Base-by-base conservation (phyloP, 2,888 invertebrate genomes). In the Ceriagrion tenellum region DNA sequence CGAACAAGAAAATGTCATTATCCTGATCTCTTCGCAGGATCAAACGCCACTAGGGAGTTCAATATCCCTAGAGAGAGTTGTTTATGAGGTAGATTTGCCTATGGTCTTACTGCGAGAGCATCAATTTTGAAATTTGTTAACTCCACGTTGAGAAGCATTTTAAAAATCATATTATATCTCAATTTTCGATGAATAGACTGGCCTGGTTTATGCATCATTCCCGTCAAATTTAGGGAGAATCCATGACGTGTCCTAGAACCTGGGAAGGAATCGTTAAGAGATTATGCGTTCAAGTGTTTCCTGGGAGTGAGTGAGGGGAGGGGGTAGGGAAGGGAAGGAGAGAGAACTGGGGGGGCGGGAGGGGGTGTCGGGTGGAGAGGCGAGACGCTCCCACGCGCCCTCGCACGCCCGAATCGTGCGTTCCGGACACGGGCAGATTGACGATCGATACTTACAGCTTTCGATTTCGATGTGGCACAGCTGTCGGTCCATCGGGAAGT, bases 401-500 rank as follows among this genome's bases (percentile, higher is more conserved):
- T 8, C 69, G 26, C 26, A 26, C 26, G 47, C 47, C 8, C 3
- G 23, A 0, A 91, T 26, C 8, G 59, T 59, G 40, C 23, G 88
- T 12, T 18, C 16, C 8, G 59, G 90, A 30, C 0, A 35, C 13
- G 91, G 59, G 20, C 30, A 63, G 35, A 35, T 35, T 81, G 74
- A 23, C 18, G 35, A 63, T 96, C 97, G 96, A 97, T 98, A 99
- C 99, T 99, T 98, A 99, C 99, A 99, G 98, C 99, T 99, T 98
- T 99, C 99, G 96, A 99, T 99, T 97, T 99, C 99, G 97, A 99
- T 99, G 97, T 99, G 98, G 97, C 99, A 99, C 96, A 99, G 97
- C 97, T 99, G 99, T 96, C 99, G 98, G 97, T 99, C 99, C 99
- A 99, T 99, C 81, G 99, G 99, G 97, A 99, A 99, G 97, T 99